These are phyloP conservation scores for Sminthurides aquaticus DNA, from an alignment of 2,888 invertebrate species.

Conservation along the genomic window DNA sequence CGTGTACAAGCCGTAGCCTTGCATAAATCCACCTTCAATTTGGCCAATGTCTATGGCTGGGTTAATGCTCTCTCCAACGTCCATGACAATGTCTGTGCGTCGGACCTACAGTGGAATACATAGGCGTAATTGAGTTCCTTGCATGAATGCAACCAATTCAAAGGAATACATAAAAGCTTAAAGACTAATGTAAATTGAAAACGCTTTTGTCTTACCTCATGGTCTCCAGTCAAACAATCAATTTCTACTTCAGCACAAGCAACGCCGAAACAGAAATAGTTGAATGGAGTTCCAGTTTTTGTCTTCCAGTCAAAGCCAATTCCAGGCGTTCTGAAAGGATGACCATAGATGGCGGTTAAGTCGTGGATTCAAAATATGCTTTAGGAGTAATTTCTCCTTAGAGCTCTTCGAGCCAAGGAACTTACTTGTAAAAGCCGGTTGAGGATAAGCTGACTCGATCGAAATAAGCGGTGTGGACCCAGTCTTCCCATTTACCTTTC, in stretches of 20 bases:
- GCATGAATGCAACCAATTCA: neutral
- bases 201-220: slow-evolving; percentile 53
- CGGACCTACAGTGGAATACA: slow-evolving; percentile 55
- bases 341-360: too few species aligned
- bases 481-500: slow-evolving; percentile 72
- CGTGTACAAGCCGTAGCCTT: slow-evolving; percentile 87
- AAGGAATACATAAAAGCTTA: neutral
- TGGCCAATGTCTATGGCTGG: slow-evolving; percentile 96
- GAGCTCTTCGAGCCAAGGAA: slow-evolving; percentile 12
- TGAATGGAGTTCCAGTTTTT: slow-evolving; percentile 64
- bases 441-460: slow-evolving; percentile 71
- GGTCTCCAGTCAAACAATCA: slow-evolving; percentile 89
- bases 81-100: slow-evolving; percentile 91
- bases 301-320: slow-evolving; percentile 64
- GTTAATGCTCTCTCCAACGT: slow-evolving; percentile 87
- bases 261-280: slow-evolving; percentile 79
- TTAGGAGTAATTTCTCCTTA: neutral
- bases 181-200: slow-evolving; percentile 6
- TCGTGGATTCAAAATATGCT: too few species aligned
- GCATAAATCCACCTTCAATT: slow-evolving; percentile 89
- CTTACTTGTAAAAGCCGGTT: slow-evolving; percentile 64
- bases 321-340: slow-evolving; percentile 55
- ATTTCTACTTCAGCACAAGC: slow-evolving; percentile 85
- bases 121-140: slow-evolving; percentile 13
- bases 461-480: slow-evolving; percentile 69